phyloP scores from a whole-genome alignment of 2,113 vertebrate genomes.

The Acrocephalus arundinaceus region DNA sequence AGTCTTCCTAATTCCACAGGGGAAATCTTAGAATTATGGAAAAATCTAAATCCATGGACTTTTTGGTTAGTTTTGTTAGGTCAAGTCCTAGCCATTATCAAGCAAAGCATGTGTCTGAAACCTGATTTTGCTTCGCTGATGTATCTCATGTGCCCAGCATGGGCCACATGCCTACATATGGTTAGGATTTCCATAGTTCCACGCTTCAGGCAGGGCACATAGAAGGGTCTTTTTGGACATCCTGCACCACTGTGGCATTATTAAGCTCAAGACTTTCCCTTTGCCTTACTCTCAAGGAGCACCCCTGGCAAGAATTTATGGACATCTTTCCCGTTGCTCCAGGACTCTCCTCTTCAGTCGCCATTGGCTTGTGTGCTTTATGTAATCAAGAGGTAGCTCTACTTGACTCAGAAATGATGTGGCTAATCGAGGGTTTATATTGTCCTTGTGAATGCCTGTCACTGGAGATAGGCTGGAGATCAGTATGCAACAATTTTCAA shows the following conservation, averaged over 20 bases:
- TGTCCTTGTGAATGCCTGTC: not conserved
- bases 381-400: not conserved
- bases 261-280: not conserved
- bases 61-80: not conserved
- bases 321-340: not conserved
- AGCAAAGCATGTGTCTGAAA: not conserved
- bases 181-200: not conserved
- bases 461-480: not conserved
- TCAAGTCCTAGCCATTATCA: not conserved
- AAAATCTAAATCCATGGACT: not conserved
- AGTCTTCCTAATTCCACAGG: not conserved
- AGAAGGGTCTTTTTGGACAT: not conserved
- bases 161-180: not conserved
- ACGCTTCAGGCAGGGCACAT: not conserved
- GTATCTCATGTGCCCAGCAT: not conserved
- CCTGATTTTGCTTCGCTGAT: not conserved
- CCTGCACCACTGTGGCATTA: not conserved
- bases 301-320: not conserved
- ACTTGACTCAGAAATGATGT: not conserved
- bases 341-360: not conserved
- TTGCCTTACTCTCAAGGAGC: not conserved
- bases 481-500: not conserved
- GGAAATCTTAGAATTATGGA: not conserved
- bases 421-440: rapidly evolving
- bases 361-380: not conserved